Percentiles rank a stretch among this genome's conserved stretches.
phyloP scores from a whole-genome alignment of 1,140 invertebrate species.

The Drosophila elegans region DNA sequence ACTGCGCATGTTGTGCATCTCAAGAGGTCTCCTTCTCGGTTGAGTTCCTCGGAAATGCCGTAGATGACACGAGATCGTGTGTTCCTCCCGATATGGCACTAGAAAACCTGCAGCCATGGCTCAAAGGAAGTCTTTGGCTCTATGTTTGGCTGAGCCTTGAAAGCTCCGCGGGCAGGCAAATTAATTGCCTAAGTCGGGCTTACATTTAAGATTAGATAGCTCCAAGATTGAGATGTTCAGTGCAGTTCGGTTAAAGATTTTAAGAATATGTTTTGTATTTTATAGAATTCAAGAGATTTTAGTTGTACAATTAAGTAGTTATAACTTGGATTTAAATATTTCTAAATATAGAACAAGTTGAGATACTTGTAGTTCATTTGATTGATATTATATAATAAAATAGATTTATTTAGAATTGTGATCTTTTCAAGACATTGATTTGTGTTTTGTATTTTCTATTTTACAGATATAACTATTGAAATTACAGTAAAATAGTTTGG shows the following conservation, averaged over 20 bases:
- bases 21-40: slow-evolving; percentile 29
- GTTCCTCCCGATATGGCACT: slow-evolving; percentile 42
- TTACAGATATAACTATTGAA: too few relatives aligned
- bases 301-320: too few relatives aligned
- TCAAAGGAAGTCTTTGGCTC: slow-evolving; percentile 23
- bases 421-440: too few relatives aligned
- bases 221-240: slow-evolving; percentile 20
- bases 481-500: too few relatives aligned
- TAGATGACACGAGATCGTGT: slow-evolving; percentile 51
- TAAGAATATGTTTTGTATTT: neutral
- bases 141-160: slow-evolving; percentile 7
- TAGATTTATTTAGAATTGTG: too few relatives aligned
- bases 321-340: too few relatives aligned
- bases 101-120: slow-evolving; percentile 1
- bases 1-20: slow-evolving; percentile 77
- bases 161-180: slow-evolving; percentile 33
- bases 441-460: too few relatives aligned
- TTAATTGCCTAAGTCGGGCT: slow-evolving; percentile 36
- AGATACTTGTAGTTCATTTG: too few relatives aligned
- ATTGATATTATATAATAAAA: too few relatives aligned
- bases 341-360: too few relatives aligned
- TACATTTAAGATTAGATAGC: slow-evolving; percentile 30
- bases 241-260: neutral
- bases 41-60: slow-evolving; percentile 45
- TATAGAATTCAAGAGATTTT: too few relatives aligned